These are phyloP conservation scores for Spodoptera picta DNA, from an alignment of 2,888 invertebrate genomes.

Conservation along the genomic window DNA sequence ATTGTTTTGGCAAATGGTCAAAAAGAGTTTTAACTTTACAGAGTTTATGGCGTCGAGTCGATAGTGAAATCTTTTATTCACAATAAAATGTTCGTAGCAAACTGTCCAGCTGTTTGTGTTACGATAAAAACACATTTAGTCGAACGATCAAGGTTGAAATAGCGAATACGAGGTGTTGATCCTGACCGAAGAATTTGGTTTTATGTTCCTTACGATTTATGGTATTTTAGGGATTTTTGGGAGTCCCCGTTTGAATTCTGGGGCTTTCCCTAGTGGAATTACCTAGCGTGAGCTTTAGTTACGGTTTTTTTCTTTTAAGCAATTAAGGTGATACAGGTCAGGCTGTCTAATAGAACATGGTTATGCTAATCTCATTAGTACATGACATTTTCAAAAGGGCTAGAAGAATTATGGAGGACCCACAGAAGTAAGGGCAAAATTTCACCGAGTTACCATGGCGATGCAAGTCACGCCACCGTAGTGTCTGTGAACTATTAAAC, in stretches of 20 bases:
- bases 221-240: background rate
- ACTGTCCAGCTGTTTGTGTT: constrained; percentile 13
- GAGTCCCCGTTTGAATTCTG: background rate
- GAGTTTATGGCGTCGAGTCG: constrained; percentile 1
- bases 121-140: constrained; percentile 8
- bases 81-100: constrained; percentile 23
- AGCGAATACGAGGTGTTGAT: background rate
- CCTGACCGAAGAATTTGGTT: constrained; percentile 3
- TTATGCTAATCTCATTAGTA: too few species aligned
- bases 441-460: too few species aligned
- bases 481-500: too few species aligned
- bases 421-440: too few species aligned
- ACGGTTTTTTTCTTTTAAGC: too few species aligned
- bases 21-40: constrained; percentile 16
- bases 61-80: constrained; percentile 31
- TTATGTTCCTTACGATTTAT: background rate
- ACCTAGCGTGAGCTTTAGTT: too few species aligned
- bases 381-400: too few species aligned
- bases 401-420: too few species aligned
- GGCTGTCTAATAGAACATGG: too few species aligned
- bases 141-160: constrained; percentile 19
- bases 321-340: too few species aligned
- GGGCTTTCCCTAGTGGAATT: too few species aligned
- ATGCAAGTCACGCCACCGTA: too few species aligned
- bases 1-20: constrained; percentile 39